Evolutionary conservation across 2,797 vertebrate species (phyloP).

Genomic region (Sternarchorhynchus goeldii): DNA sequence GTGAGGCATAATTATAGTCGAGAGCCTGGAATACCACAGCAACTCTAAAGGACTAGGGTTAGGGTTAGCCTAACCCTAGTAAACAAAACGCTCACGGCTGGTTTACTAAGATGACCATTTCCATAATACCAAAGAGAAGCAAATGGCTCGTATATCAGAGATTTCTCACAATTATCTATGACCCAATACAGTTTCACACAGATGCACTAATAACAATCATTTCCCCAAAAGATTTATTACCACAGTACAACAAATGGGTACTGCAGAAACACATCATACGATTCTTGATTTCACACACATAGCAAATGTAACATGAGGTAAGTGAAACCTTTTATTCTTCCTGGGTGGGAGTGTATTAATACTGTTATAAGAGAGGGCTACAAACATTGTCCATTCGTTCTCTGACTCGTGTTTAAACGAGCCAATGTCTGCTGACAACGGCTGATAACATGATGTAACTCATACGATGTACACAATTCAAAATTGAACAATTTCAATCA

Average conservation of each 20-base stretch:
- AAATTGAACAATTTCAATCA: neutral
- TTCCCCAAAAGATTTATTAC: conserved; percentile 15
- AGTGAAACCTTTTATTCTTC: neutral
- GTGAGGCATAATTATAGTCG: no score
- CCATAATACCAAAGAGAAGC: no score
- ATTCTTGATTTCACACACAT: conserved; percentile 1
- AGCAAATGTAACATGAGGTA: neutral
- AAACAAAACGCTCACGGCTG: no score
- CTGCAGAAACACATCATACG: neutral
- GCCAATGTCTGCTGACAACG: neutral
- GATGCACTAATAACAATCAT: neutral
- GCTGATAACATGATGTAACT: no score
- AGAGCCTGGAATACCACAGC: no score
- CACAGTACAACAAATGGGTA: conserved; percentile 2
- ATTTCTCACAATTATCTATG: neutral
- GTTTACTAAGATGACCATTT: no score
- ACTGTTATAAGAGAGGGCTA: neutral
- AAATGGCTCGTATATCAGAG: no score
- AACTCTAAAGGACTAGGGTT: no score
- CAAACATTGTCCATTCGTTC: neutral
- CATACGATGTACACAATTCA: neutral
- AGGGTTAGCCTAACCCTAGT: no score
- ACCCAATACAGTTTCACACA: neutral
- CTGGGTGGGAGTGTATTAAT: conserved; percentile 4
- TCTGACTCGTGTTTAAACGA: neutral